Base-by-base conservation (phyloP, 2,113 vertebrate species). In the Tamias sibiricus region DNA sequence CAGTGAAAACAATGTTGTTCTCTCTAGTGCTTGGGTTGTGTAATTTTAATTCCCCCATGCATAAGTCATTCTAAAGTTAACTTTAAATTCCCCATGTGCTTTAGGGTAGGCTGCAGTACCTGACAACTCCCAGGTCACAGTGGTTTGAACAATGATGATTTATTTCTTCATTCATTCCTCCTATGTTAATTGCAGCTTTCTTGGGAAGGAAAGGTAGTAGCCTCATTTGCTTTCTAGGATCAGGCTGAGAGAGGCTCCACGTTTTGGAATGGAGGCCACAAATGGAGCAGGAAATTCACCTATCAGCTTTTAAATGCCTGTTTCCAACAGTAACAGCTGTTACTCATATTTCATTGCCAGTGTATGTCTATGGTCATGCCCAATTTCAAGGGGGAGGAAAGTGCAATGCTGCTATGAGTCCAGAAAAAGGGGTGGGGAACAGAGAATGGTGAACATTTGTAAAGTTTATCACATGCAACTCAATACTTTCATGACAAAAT, bases 381-480 rank as follows among this genome's bases (percentile, higher is more conserved):
- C 59, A 17, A 54, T 42, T 28, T 57, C 4, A 62, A 81, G 16
- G 8, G 86, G 37, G 12, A 75, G 6, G 37, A 17, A 10, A 40
- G 3, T 1, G 0, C 1, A 13, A 26, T 26, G 35, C 10, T 66
- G 9, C 10, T 66, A 19, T 6, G 2, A 52, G 37, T 24, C 35
- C 72, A 71, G 57, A 35, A 64, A 86, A 89, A 22, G 6, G 57
- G 16, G 8, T 1, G 4, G 0, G 0, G 4, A 9, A 11, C 30
- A 49, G 77, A 37, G 3, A 72, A 2, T 24, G 24, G 8, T 84
- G 17, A 35, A 87, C 5, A 42, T 26, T 69, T 17, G 0, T 11
- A 84, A 84, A 64, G 4, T 22, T 76, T 79, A 71, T 42, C 20
- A 69, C 22, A 74, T 12, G 42, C 2, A 37, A 40, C 3, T 77